Percentiles rank a stretch among this genome's conserved stretches.
phyloP scores from a whole-genome alignment of 64 coral and sea anemone genomes.

The Hydrozoanthus tunicans region DNA sequence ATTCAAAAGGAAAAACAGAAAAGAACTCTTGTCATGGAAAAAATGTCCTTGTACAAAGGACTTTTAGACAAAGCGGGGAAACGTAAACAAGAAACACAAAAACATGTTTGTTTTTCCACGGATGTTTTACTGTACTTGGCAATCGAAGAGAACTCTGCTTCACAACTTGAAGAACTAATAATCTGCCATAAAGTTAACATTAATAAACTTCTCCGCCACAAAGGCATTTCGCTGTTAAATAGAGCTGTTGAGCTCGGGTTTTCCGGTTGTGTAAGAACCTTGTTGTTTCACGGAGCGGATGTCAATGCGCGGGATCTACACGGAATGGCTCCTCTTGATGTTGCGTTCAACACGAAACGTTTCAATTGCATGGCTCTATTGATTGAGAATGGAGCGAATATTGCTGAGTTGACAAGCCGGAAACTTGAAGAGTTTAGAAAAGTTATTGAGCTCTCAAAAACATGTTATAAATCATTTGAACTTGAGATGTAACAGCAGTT shows the following conservation, averaged over 20 bases:
- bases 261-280: conserved; percentile 34
- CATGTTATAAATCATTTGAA: conserved; percentile 64
- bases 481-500: conserved; percentile 10
- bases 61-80: not conserved
- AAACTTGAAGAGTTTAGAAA: conserved; percentile 64
- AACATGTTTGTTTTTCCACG: conserved; percentile 55
- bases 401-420: conserved; percentile 55
- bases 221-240: conserved; percentile 51
- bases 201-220: conserved; percentile 34
- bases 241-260: conserved; percentile 65
- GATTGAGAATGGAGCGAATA: conserved; percentile 64
- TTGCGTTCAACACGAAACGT: conserved; percentile 38
- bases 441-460: conserved; percentile 56
- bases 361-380: conserved; percentile 72
- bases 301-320: conserved; percentile 41
- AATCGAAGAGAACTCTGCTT: conserved; percentile 59
- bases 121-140: conserved; percentile 62
- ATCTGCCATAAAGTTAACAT: conserved; percentile 45
- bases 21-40: not conserved
- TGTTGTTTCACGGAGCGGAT: conserved; percentile 54
- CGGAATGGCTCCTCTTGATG: conserved; percentile 9
- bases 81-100: not conserved
- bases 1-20: conserved; percentile 65
- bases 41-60: not conserved
- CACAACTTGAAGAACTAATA: conserved; percentile 57